Conservation (phyloP, 2,888 invertebrate genomes). For the Bombylius major region DNA sequence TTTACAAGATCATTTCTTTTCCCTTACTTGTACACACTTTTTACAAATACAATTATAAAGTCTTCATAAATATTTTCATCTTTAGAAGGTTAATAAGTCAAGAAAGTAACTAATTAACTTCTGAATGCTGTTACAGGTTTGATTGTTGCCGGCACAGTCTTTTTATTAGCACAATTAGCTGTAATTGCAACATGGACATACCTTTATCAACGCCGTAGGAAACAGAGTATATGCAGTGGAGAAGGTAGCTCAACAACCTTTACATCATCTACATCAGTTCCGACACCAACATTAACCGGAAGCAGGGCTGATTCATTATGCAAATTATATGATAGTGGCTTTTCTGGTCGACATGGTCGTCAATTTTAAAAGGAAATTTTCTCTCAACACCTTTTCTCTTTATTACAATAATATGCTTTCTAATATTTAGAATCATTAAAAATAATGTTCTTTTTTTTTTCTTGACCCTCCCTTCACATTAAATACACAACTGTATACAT, state of each 20-base stretch:
- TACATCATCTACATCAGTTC: constrained; percentile 30
- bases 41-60: too few species aligned
- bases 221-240: constrained; percentile 24
- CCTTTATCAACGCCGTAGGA: constrained; percentile 68
- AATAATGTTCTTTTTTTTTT: too few species aligned
- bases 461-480: too few species aligned
- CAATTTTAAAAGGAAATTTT: constrained; percentile 23
- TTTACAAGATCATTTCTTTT: too few species aligned
- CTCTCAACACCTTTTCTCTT: background rate
- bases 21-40: too few species aligned
- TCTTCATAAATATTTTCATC: too few species aligned
- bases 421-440: too few species aligned
- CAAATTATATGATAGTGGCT: constrained; percentile 79
- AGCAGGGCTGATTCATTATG: constrained; percentile 64
- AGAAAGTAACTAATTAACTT: background rate
- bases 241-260: constrained; percentile 22
- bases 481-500: too few species aligned
- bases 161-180: constrained; percentile 75
- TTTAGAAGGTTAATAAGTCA: background rate
- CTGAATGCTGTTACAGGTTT: constrained; percentile 42
- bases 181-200: constrained; percentile 81
- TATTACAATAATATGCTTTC: too few species aligned
- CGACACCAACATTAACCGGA: constrained; percentile 51
- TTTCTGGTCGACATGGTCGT: constrained; percentile 46
- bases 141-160: constrained; percentile 72